These are phyloP conservation scores for Heliocidaris erythrogramma DNA, from an alignment of 35 echinoderm and acorn worm species.

Conservation along the genomic window DNA sequence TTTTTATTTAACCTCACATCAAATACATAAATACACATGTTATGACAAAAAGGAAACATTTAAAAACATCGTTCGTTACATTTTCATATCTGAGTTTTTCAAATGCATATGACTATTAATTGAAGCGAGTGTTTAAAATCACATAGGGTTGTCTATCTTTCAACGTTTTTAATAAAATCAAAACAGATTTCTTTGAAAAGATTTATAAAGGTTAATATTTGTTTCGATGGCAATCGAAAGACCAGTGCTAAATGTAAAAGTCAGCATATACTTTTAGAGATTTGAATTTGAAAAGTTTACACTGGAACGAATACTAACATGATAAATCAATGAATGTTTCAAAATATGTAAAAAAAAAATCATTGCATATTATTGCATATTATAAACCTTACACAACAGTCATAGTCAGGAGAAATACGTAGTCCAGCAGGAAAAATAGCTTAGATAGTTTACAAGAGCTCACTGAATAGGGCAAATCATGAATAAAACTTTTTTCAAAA, in stretches of 20 bases:
- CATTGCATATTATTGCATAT: not conserved
- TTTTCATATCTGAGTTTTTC: not conserved
- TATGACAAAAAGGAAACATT: not conserved
- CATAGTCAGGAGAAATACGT: not conserved
- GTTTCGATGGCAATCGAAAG: not conserved
- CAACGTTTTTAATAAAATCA: not conserved
- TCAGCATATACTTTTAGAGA: not conserved
- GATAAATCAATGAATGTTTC: no score
- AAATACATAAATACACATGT: constrained; percentile 39
- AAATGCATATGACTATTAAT: not conserved
- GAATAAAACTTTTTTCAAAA: no score
- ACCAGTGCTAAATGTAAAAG: not conserved
- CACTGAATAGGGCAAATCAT: not conserved
- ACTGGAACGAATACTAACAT: not conserved
- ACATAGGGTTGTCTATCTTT: not conserved
- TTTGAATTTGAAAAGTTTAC: not conserved
- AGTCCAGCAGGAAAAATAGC: not conserved
- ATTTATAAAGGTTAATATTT: not conserved
- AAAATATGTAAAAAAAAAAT: not conserved
- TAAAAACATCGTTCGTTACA: not conserved
- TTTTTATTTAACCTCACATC: constrained; percentile 20
- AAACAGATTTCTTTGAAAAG: not conserved
- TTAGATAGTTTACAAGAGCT: not conserved
- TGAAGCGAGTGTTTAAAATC: not conserved
- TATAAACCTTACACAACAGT: no score